phyloP scores from a whole-genome alignment of 1,140 invertebrate genomes.

The Macrotrachela quadricornifera region DNA sequence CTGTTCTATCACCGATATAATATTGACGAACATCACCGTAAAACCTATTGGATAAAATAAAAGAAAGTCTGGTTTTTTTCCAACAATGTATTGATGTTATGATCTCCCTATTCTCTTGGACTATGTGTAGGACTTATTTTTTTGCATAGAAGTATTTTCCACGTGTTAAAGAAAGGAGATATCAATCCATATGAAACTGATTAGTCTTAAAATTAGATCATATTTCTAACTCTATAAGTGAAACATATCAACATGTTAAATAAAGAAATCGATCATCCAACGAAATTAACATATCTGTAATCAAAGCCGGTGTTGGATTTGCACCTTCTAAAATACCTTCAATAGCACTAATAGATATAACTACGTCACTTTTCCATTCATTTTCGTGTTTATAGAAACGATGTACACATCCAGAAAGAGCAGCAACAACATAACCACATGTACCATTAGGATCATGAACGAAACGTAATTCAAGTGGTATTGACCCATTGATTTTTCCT shows the following conservation, averaged over 20 bases:
- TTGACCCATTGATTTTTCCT: constrained; percentile 56
- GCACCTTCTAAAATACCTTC: constrained; percentile 44
- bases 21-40: constrained; percentile 85
- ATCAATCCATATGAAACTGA: too few relatives aligned
- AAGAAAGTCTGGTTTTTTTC: too few relatives aligned
- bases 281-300: constrained; percentile 78
- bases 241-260: constrained; percentile 38
- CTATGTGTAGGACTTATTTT: too few relatives aligned
- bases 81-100: too few relatives aligned
- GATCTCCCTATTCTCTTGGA: too few relatives aligned
- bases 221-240: too few relatives aligned
- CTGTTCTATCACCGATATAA: constrained; percentile 55
- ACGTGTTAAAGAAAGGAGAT: too few relatives aligned
- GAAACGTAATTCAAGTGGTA: constrained; percentile 78
- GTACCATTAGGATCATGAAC: constrained; percentile 61
- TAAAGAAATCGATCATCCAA: constrained; percentile 80
- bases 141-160: too few relatives aligned
- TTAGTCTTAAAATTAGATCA: too few relatives aligned
- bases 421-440: constrained; percentile 62
- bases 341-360: constrained; percentile 51
- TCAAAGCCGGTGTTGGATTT: constrained; percentile 44
- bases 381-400: constrained; percentile 25
- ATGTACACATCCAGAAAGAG: constrained; percentile 47
- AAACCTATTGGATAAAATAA: constrained; percentile 47
- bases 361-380: constrained; percentile 49